A percentile compares a stretch with the other conserved stretches of the same genome.
Evolutionary conservation across 2,888 invertebrate species (phyloP).

Genomic region (Monoplex corrugatus): DNA sequence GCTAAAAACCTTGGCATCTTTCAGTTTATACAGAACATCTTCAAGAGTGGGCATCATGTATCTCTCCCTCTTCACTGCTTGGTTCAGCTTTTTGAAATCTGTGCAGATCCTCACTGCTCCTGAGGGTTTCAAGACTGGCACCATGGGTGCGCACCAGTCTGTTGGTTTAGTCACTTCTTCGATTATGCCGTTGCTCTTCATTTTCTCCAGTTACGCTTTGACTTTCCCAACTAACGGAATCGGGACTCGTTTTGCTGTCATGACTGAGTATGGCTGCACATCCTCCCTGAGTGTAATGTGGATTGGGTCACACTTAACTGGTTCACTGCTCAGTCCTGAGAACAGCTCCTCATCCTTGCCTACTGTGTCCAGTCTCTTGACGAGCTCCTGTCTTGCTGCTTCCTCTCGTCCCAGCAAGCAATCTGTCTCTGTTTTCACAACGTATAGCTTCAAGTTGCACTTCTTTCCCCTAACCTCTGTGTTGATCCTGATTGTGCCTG

Average conservation of each 20-base stretch:
- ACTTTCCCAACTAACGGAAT: not conserved
- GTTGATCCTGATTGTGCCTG: not conserved
- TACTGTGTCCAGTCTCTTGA: not conserved
- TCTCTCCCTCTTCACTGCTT: not conserved
- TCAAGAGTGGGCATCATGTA: not conserved
- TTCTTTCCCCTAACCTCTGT: not conserved
- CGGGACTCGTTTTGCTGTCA: not conserved
- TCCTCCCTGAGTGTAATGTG: not conserved
- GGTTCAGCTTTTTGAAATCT: not conserved
- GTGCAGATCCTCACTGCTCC: not conserved
- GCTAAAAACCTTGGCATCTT: not conserved
- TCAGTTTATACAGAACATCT: not conserved
- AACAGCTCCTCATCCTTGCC: not conserved
- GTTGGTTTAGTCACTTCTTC: not conserved
- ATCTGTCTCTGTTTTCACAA: not conserved
- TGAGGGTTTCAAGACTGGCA: not conserved
- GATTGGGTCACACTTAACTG: not conserved
- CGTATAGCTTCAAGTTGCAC: not conserved
- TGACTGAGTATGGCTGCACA: not conserved
- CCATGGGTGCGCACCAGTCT: constrained; percentile 33
- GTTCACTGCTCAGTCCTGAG: not conserved
- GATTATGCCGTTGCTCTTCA: not conserved
- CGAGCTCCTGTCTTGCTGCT: not conserved
- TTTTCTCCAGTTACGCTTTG: too few relatives aligned
- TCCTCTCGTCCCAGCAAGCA: not conserved